Base-by-base conservation (phyloP, 2,888 invertebrate species). In the Catotricha subobsoleta region DNA sequence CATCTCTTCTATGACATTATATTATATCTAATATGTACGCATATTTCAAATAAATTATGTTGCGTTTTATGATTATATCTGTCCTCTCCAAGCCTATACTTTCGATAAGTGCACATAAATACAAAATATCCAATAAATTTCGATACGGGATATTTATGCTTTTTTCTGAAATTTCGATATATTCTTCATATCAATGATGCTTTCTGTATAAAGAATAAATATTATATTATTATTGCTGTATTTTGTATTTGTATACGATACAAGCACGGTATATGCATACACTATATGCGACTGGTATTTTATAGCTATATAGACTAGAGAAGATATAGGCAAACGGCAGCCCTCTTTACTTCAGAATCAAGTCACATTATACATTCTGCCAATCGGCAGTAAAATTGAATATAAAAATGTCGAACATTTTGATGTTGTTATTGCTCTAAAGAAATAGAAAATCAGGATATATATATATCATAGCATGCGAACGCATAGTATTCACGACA, bases 111-210 rank as follows among this genome's bases (percentile, higher is more conserved):
- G 44, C 46, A 44, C 46, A 44, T 46, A 46, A 46, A 46, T 46
- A 46, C 43, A 44, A 44, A 46, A 44, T 43, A 40, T 42, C 43
- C 43, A 44, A 46, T 46, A 46, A 46, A 46, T 46, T 46, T 41
- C 13, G 33, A 33, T 33, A 16, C 33, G 16, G 33, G 9, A 15
- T 16, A 16, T 15, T 33, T 33, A 15, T 33, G 16, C 18, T 33
- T 33, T n/a, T n/a, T n/a, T n/a, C n/a, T n/a, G n/a, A n/a, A n/a
- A n/a, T n/a, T n/a, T n/a, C n/a, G n/a, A n/a, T n/a, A n/a, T n/a
- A n/a, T n/a, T n/a, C n/a, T n/a, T n/a, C n/a, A n/a, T n/a, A n/a
- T n/a, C n/a, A n/a, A n/a, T n/a, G n/a, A n/a, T n/a, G n/a, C n/a
- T n/a, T n/a, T n/a, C n/a, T n/a, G n/a, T n/a, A n/a, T n/a, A n/a